Percentiles rank a stretch among this genome's conserved stretches.
These are phyloP conservation scores for Mycalesis mineus DNA, from an alignment of 2,888 invertebrate species.

Conservation along the genomic window DNA sequence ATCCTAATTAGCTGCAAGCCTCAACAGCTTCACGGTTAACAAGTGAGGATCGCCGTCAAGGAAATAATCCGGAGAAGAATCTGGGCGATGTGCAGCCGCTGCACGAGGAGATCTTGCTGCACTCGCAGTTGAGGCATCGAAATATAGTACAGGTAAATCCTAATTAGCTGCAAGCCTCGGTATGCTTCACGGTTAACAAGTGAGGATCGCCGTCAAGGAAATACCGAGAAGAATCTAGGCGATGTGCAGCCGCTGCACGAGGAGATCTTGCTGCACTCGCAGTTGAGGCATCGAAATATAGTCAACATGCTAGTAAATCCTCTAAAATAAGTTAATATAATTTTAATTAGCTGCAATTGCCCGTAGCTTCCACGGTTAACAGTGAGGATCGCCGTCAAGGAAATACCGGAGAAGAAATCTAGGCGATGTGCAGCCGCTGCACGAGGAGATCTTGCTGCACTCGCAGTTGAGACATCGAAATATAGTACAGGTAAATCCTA, in stretches of 20 bases:
- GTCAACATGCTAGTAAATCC: slow-evolving; percentile 89
- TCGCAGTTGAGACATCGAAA: slow-evolving; percentile 96
- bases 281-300: slow-evolving; percentile 96
- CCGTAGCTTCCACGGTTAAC: no score
- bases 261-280: slow-evolving; percentile 96
- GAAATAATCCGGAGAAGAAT: slow-evolving; percentile 98
- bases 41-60: slow-evolving; percentile 97
- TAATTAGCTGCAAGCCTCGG: no score
- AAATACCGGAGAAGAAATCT: slow-evolving; percentile 97
- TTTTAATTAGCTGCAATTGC: no score
- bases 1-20: no score
- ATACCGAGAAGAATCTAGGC: slow-evolving; percentile 95
- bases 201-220: slow-evolving; percentile 98
- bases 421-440: slow-evolving; percentile 97
- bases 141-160: slow-evolving; percentile 97
- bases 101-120: slow-evolving; percentile 98
- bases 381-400: slow-evolving; percentile 97
- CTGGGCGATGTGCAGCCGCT: slow-evolving; percentile 97
- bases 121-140: slow-evolving; percentile 95
- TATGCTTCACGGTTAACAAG: no score
- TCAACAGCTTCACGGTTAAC: no score
- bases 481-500: slow-evolving; percentile 93
- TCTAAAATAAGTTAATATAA: no score
- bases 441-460: slow-evolving; percentile 98
- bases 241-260: slow-evolving; percentile 99